These are phyloP conservation scores for Apamea crenata DNA, from an alignment of 2,888 invertebrate genomes.

Conservation along the genomic window DNA sequence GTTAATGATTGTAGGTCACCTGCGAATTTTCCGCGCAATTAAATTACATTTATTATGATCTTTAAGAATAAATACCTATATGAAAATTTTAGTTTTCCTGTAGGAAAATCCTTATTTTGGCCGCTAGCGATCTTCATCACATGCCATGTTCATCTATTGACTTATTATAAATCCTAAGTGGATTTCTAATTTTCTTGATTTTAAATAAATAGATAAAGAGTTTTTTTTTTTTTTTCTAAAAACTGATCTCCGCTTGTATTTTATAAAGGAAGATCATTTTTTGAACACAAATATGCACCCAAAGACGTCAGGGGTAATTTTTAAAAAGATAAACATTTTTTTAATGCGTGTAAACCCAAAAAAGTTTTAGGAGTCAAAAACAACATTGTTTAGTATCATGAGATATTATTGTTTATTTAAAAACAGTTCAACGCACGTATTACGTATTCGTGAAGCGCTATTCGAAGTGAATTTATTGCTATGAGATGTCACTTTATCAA, in stretches of 20 bases:
- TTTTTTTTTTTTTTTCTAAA: background rate
- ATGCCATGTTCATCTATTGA: background rate
- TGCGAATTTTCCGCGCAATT: background rate
- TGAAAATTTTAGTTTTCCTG: background rate
- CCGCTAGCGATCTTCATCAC: background rate
- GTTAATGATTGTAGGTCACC: background rate
- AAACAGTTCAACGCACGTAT: conserved; percentile 33
- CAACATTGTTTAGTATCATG: conserved; percentile 18
- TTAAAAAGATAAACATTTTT: background rate
- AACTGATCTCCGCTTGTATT: background rate
- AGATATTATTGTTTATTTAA: conserved; percentile 50
- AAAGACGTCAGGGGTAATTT: background rate
- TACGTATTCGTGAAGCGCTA: conserved; percentile 12
- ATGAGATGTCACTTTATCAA: background rate
- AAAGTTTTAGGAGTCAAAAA: conserved; percentile 6
- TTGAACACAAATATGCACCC: background rate
- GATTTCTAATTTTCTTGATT: background rate
- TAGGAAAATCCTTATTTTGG: background rate
- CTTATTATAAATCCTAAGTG: background rate
- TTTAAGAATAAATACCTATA: no score
- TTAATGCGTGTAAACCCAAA: background rate
- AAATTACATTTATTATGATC: background rate
- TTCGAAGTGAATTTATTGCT: conserved; percentile 13
- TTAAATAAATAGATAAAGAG: background rate
- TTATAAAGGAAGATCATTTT: background rate